Conservation (phyloP, 2,797 vertebrate genomes). For the Syncerus caffer region DNA sequence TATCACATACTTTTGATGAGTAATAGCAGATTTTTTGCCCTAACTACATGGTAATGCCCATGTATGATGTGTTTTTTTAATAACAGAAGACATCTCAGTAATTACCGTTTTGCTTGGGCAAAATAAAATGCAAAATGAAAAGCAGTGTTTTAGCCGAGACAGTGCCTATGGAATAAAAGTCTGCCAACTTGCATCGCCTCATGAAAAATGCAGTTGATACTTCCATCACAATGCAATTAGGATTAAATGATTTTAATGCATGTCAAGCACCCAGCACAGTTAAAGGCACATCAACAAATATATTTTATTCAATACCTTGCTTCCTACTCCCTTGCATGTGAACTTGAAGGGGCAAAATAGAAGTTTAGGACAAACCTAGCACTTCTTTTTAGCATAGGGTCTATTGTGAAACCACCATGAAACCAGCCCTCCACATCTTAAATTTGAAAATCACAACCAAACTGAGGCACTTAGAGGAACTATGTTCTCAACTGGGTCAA, state of each 20-base stretch:
- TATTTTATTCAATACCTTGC: not conserved
- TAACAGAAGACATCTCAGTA: not conserved
- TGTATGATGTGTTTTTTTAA: not conserved
- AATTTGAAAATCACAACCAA: not conserved
- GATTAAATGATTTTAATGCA: not conserved
- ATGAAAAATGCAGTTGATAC: not conserved
- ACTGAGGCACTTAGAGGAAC: not conserved
- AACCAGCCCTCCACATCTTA: not conserved
- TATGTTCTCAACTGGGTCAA: not conserved
- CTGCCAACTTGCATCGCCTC: not conserved
- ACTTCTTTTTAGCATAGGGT: not conserved
- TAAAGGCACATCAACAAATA: not conserved
- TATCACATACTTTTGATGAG: not conserved
- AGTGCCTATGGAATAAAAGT: not conserved
- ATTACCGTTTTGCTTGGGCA: not conserved
- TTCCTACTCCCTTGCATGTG: not conserved
- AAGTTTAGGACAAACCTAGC: not conserved
- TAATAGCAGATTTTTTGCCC: not conserved
- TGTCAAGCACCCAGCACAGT: not conserved
- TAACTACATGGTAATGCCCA: not conserved
- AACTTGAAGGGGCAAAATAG: conserved; percentile 35
- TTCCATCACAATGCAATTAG: not conserved
- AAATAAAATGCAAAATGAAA: conserved; percentile 18
- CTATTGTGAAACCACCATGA: not conserved
- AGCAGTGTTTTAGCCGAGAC: not conserved